A percentile compares a stretch with the other conserved stretches of the same genome.
Evolutionary conservation across 2,888 invertebrate species (phyloP).

Genomic region (Elgonia sp.): DNA sequence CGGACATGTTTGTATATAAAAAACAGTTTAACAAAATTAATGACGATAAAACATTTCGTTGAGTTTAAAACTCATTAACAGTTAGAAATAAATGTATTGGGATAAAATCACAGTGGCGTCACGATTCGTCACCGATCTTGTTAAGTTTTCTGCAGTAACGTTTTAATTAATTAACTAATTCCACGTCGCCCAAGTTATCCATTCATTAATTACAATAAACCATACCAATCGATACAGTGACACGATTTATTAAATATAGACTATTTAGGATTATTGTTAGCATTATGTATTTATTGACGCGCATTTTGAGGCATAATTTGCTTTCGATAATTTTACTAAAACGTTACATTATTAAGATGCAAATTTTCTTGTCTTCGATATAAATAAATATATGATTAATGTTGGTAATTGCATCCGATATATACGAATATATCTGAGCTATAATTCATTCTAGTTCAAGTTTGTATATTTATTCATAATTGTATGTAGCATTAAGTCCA

Average conservation of each 20-base stretch:
- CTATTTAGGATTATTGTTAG: constrained; percentile 1
- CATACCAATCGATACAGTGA: constrained; percentile 18
- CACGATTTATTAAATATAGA: constrained; percentile 13
- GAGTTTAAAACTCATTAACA: constrained; percentile 16
- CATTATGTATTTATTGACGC: background rate
- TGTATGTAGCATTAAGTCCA: constrained; percentile 38
- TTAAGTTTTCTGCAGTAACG: constrained; percentile 22
- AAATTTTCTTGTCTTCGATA: constrained; percentile 36
- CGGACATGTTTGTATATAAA: constrained; percentile 64
- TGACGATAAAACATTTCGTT: constrained; percentile 28
- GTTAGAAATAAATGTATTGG: constrained; percentile 22
- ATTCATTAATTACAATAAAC: constrained; percentile 38
- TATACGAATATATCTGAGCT: constrained; percentile 46
- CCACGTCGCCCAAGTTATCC: constrained; percentile 12
- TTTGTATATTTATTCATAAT: constrained; percentile 26
- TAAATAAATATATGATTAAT: constrained; percentile 60
- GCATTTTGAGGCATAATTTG: background rate
- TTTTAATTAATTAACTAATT: constrained; percentile 16
- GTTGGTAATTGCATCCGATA: constrained; percentile 49
- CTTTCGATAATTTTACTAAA: background rate
- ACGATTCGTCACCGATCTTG: background rate
- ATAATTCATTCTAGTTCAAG: constrained; percentile 37
- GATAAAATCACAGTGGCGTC: constrained; percentile 1
- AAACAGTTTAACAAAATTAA: constrained; percentile 65
- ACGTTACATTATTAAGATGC: constrained; percentile 6